phyloP scores from a whole-genome alignment of 1,140 invertebrate genomes.

The Conus betulinus region DNA sequence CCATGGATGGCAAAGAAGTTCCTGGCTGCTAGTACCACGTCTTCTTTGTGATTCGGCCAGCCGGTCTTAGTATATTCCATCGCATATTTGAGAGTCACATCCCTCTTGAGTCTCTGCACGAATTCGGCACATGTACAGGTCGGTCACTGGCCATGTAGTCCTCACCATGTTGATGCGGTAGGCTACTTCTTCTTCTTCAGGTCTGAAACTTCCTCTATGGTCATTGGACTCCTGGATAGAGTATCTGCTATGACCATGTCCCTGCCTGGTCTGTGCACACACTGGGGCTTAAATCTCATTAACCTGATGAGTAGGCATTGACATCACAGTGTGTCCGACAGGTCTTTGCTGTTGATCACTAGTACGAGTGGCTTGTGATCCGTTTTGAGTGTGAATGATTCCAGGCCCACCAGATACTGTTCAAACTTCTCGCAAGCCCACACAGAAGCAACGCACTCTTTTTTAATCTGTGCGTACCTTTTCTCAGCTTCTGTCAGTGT shows the following conservation, averaged over 20 bases:
- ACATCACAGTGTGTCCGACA: constrained; percentile 41
- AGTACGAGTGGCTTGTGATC: constrained; percentile 71
- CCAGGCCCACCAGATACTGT: constrained; percentile 75
- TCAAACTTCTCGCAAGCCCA: constrained; percentile 78
- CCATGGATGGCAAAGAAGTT: background rate
- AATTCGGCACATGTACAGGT: background rate
- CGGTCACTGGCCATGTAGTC: background rate
- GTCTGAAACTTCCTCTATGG: background rate
- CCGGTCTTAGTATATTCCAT: constrained; percentile 11
- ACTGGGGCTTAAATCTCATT: constrained; percentile 36
- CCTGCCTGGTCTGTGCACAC: constrained; percentile 47
- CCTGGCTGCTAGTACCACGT: background rate
- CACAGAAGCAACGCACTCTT: constrained; percentile 77
- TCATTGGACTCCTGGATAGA: constrained; percentile 38
- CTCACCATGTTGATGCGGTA: background rate
- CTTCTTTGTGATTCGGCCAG: constrained; percentile 18
- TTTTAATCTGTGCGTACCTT: constrained; percentile 78
- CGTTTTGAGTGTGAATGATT: constrained; percentile 55
- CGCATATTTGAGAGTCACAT: background rate
- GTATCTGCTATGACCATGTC: constrained; percentile 45
- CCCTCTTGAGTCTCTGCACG: background rate
- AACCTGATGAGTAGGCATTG: constrained; percentile 50
- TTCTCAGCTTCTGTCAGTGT: constrained; percentile 73
- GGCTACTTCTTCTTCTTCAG: constrained; percentile 2
- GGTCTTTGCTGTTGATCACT: constrained; percentile 46